Evolutionary conservation across 2,797 vertebrate genomes (phyloP), one percentile per base, ranked within the genome.

Genomic region (Pseudocheirus occidentalis): DNA sequence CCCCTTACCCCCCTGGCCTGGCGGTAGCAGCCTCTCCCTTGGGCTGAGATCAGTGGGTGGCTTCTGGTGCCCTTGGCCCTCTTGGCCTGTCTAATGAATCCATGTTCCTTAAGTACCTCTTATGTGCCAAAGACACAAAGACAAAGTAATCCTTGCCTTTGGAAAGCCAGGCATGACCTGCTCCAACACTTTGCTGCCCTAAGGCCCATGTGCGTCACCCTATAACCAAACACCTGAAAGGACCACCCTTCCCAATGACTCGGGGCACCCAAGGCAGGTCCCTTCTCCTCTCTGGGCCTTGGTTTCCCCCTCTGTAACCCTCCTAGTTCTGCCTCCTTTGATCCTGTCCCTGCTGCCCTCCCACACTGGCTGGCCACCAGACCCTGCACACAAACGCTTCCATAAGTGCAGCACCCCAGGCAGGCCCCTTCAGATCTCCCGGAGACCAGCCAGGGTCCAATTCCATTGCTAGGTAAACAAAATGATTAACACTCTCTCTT

Each of bases 401-500:
- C 29, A 3, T 31, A 13, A 34, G 14, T 73, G 73, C 0, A 0
- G 18, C 40, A n/a, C 2, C 73, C 73, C 73, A 5, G 21, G 34
- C 5, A 1, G 31, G n/a, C 18, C 73, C n/a, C 73, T 73, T 73
- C 73, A 46, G 73, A 81, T 46, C 73, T 81, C 18, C n/a, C 2
- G 2, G 21, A 40, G n/a, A 73, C 29, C 13, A 66, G 62, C 31
- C 59, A 62, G 31, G 31, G 59, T 34, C 59, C 59, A 59, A 12
- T 29, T 59, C 34, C 62, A n/a, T n/a, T 6, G 34, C 16, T 0
- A 92, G 56, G 54, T 95, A 98, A 98, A 98, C 57, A 97, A 94
- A 95, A 54, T 97, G 96, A 91, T 97, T 97, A 97, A 93, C 59
- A 81, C 94, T 98, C 98, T 97, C 95, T 96, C 97, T 97, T 97